These are phyloP conservation scores for Megalonaias nervosa DNA, from an alignment of 1,140 invertebrate genomes.

Conservation along the genomic window DNA sequence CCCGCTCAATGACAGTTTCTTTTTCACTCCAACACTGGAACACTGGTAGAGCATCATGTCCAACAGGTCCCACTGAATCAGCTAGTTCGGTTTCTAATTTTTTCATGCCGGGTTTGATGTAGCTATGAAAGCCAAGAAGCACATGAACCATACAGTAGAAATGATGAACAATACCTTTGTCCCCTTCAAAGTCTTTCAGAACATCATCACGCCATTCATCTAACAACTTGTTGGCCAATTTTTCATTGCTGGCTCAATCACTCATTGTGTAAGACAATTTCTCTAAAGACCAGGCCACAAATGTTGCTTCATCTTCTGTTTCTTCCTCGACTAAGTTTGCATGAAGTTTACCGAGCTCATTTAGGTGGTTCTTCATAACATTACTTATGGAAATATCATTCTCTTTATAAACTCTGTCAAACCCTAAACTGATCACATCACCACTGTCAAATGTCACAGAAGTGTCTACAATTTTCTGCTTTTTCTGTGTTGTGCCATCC, in stretches of 20 bases:
- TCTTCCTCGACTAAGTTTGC: too few relatives aligned
- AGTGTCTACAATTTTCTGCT: constrained; percentile 20
- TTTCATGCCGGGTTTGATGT: not conserved
- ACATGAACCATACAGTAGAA: constrained; percentile 33
- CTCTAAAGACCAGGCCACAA: not conserved
- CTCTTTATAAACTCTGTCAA: constrained; percentile 6
- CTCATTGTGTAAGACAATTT: constrained; percentile 19
- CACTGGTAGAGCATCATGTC: too few relatives aligned
- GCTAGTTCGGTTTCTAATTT: not conserved
- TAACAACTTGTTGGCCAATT: constrained; percentile 3
- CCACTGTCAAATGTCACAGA: constrained; percentile 6
- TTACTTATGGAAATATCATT: constrained; percentile 1
- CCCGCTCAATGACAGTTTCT: constrained; percentile 1
- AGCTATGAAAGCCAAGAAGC: not conserved
- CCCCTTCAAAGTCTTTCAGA: not conserved
- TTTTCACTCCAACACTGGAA: constrained; percentile 7
- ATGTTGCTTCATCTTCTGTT: not conserved
- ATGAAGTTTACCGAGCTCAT: not conserved
- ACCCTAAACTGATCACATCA: constrained; percentile 14
- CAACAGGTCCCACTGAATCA: constrained; percentile 1
- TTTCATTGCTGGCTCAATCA: constrained; percentile 26
- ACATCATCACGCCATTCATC: constrained; percentile 12
- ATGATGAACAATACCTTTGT: constrained; percentile 8
- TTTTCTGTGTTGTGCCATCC: constrained; percentile 7
- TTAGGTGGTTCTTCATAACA: too few relatives aligned